A percentile compares a stretch with the other conserved stretches of the same genome.
Evolutionary conservation across 2,888 invertebrate genomes (phyloP).

Genomic region (Microplitis manilae): DNA sequence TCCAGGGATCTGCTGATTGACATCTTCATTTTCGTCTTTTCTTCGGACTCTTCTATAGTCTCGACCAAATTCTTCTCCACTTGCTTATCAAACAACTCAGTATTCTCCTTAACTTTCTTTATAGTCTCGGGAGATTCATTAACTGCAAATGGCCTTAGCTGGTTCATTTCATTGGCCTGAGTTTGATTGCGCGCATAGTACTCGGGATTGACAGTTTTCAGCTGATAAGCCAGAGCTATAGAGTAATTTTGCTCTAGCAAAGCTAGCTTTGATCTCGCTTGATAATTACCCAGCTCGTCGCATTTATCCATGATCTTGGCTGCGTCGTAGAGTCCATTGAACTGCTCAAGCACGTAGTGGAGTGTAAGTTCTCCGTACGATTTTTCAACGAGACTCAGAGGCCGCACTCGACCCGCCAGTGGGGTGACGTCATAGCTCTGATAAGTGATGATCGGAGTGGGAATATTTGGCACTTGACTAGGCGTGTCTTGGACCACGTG

Average conservation of each 20-base stretch:
- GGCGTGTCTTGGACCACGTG: slow-evolving; percentile 69
- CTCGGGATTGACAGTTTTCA: slow-evolving; percentile 65
- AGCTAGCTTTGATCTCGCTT: slow-evolving; percentile 72
- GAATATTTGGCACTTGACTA: slow-evolving; percentile 70
- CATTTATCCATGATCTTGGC: slow-evolving; percentile 69
- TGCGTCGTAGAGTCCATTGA: slow-evolving; percentile 68
- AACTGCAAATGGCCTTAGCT: neutral
- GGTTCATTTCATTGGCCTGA: slow-evolving; percentile 13
- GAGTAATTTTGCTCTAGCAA: slow-evolving; percentile 70
- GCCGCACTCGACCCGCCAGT: slow-evolving; percentile 61
- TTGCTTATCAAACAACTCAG: slow-evolving; percentile 65
- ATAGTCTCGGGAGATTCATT: neutral
- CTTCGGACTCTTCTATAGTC: slow-evolving; percentile 62
- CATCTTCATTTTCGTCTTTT: slow-evolving; percentile 64
- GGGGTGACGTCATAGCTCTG: slow-evolving; percentile 66
- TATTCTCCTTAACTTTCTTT: slow-evolving; percentile 56
- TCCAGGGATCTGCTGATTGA: slow-evolving; percentile 67
- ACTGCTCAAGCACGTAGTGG: slow-evolving; percentile 71
- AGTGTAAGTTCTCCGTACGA: slow-evolving; percentile 66
- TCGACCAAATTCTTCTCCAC: slow-evolving; percentile 67
- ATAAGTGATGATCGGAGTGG: slow-evolving; percentile 69
- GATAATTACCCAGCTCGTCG: slow-evolving; percentile 69
- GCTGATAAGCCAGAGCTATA: slow-evolving; percentile 69
- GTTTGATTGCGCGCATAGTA: slow-evolving; percentile 51
- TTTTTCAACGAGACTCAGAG: slow-evolving; percentile 65